phyloP scores from a whole-genome alignment of 2,888 invertebrate genomes.

The Apantesis nais region DNA sequence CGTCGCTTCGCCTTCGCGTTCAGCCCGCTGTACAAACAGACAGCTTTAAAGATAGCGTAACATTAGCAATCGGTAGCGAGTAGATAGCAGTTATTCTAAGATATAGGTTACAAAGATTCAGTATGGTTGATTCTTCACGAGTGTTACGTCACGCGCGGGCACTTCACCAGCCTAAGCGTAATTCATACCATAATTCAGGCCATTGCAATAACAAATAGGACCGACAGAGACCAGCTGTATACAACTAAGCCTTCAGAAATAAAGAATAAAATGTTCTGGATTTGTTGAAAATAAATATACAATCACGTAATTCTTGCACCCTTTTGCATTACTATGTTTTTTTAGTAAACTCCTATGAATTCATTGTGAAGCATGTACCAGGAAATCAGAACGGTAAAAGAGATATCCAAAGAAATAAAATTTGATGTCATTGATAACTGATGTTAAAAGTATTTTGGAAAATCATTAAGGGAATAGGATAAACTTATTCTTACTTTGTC shows the following conservation, averaged over 20 bases:
- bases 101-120: constrained; percentile 41
- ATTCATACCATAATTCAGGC: constrained; percentile 16
- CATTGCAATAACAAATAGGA: constrained; percentile 9
- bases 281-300: neutral
- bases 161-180: constrained; percentile 3
- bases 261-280: neutral
- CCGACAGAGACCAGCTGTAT: neutral
- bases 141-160: constrained; percentile 37
- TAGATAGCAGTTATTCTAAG: constrained; percentile 39
- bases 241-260: neutral
- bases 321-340: neutral
- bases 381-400: neutral
- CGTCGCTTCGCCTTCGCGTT: neutral
- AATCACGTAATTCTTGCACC: neutral
- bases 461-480: neutral
- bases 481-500: neutral
- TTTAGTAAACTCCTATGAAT: neutral
- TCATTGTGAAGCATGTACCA: neutral
- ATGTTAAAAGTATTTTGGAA: too few relatives aligned
- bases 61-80: constrained; percentile 28
- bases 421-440: too few relatives aligned
- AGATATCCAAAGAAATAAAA: neutral
- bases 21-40: neutral
- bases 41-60: constrained; percentile 1
- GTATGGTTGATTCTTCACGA: constrained; percentile 42